phyloP scores from a whole-genome alignment of 1,140 invertebrate genomes.

The Microplitis mediator region DNA sequence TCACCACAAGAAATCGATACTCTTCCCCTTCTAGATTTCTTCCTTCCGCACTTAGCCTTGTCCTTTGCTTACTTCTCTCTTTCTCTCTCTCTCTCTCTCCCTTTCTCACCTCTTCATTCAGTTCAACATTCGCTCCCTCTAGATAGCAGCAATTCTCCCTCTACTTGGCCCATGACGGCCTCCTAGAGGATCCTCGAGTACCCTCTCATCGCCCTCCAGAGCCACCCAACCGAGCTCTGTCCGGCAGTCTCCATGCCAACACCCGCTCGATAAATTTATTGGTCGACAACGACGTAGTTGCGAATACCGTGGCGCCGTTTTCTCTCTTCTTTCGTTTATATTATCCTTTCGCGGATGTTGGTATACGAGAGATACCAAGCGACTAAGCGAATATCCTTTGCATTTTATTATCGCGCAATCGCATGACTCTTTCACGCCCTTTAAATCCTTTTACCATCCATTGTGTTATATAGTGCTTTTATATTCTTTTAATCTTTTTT shows the following conservation, averaged over 20 bases:
- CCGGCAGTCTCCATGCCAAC: constrained; percentile 64
- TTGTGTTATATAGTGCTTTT: neutral
- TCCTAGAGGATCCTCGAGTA: constrained; percentile 61
- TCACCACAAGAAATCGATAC: constrained; percentile 60
- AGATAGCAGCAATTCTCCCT: constrained; percentile 42
- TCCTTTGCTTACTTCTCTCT: constrained; percentile 18
- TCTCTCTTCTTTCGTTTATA: constrained; percentile 35
- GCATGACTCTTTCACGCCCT: too few species aligned
- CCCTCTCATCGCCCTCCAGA: constrained; percentile 59
- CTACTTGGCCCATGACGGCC: constrained; percentile 58
- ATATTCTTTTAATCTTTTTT: neutral
- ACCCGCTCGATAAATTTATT: constrained; percentile 64
- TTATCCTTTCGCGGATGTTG: constrained; percentile 10
- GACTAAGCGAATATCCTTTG: too few species aligned
- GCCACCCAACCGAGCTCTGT: constrained; percentile 58
- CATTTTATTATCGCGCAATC: too few species aligned
- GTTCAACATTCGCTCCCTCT: constrained; percentile 27
- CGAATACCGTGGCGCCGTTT: constrained; percentile 14
- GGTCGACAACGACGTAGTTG: constrained; percentile 52
- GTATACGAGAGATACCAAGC: too few species aligned
- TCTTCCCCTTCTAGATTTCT: constrained; percentile 29
- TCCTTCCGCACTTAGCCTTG: constrained; percentile 19
- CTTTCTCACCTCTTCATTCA: constrained; percentile 30
- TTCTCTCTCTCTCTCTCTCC: neutral
- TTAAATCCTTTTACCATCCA: too few species aligned